phyloP scores from a whole-genome alignment of 2,888 invertebrate species.

The Troides oblongomaculatus region DNA sequence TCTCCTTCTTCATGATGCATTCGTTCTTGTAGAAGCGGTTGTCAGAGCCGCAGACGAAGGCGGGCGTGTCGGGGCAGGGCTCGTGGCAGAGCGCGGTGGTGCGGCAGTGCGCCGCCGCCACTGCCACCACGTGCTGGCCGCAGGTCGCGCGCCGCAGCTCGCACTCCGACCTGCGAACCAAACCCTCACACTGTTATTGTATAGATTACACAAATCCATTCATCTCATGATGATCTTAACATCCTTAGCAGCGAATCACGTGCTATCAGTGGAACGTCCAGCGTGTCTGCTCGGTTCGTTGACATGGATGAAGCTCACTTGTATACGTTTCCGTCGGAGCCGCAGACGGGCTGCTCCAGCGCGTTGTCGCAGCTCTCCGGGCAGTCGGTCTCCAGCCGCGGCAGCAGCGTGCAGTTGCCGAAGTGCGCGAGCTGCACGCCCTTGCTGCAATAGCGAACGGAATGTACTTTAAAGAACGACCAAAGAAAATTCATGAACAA shows the following conservation, averaged over 20 bases:
- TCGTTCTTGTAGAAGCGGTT: conserved; percentile 94
- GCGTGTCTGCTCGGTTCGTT: no score
- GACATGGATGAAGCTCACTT: conserved; percentile 66
- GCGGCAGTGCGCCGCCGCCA: conserved; percentile 90
- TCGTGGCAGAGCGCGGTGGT: conserved; percentile 91
- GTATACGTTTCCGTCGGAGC: conserved; percentile 94
- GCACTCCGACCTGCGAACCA: conserved; percentile 84
- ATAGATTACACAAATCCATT: no score
- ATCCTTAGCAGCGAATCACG: no score
- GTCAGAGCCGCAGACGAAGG: conserved; percentile 94
- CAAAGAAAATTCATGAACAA: background rate
- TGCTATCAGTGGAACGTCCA: no score
- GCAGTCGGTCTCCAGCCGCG: conserved; percentile 83
- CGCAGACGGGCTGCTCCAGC: conserved; percentile 87
- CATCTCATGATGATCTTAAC: no score
- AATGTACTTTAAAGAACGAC: background rate
- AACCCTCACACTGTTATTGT: background rate
- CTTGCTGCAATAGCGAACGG: conserved; percentile 75
- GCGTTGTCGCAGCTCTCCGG: conserved; percentile 79
- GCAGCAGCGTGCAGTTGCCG: conserved; percentile 90
- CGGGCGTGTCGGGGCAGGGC: conserved; percentile 85
- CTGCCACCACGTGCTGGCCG: conserved; percentile 90
- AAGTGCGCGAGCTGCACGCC: conserved; percentile 93
- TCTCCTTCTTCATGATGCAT: conserved; percentile 94
- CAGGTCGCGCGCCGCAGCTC: conserved; percentile 91